phyloP scores from a whole-genome alignment of 2,797 vertebrate species.

The Periophthalmus magnuspinnatus region DNA sequence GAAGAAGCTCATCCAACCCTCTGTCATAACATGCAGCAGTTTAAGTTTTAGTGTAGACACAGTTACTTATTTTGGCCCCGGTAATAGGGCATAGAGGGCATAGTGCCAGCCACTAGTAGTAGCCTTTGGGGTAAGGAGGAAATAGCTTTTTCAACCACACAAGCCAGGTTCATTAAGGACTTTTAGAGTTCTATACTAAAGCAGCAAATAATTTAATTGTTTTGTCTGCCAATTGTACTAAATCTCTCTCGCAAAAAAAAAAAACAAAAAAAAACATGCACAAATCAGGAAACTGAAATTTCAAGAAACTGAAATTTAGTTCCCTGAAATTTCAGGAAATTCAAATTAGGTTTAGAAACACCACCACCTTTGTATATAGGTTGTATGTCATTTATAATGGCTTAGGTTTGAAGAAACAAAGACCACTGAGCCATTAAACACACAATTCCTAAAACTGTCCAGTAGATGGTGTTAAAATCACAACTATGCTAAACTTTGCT shows the following conservation, averaged over 20 bases:
- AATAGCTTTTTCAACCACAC: slow-evolving; percentile 29
- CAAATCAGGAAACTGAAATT: not conserved
- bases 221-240: no score
- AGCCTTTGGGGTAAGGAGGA: slow-evolving; percentile 46
- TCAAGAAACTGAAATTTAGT: not conserved
- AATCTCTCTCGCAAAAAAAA: not conserved
- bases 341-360: no score
- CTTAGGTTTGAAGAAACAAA: not conserved
- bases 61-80: slow-evolving; percentile 53
- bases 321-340: not conserved
- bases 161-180: slow-evolving; percentile 50
- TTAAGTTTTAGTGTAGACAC: slow-evolving; percentile 43
- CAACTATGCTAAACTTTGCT: not conserved
- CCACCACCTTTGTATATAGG: no score
- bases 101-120: slow-evolving; percentile 35
- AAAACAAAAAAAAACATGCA: not conserved
- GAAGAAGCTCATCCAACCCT: slow-evolving; percentile 37
- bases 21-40: slow-evolving; percentile 56
- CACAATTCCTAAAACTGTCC: not conserved
- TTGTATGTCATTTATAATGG: not conserved
- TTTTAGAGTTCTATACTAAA: slow-evolving; percentile 25
- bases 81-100: slow-evolving; percentile 30
- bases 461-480: slow-evolving; percentile 2
- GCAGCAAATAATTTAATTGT: not conserved
- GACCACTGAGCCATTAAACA: not conserved